Base-by-base conservation (phyloP, 2,888 invertebrate genomes). In the Agonopterix heracliana region DNA sequence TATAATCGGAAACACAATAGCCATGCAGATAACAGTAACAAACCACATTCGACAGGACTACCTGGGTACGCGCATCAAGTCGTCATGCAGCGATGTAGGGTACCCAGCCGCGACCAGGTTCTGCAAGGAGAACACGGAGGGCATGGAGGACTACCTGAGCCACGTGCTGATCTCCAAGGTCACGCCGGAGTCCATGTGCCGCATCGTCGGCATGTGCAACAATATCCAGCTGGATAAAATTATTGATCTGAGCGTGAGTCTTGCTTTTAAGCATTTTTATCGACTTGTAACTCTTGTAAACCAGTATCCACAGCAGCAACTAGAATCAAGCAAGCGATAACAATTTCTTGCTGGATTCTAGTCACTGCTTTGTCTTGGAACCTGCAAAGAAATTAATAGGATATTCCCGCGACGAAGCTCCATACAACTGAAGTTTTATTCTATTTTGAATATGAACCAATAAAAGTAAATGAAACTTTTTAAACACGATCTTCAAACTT, bases 131-230 rank as follows among this genome's bases (percentile, higher is more conserved):
- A 81, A 85, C 64, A 81, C 85, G 0, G 74, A 66, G 0, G 60
- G 70, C 2, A 71, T 96, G 45, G 94, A 93, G 17, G 93, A 95
- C 73, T 91, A 96, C 67, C 93, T 95, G 65, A 91, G 93, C 61
- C 95, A 95, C 1, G 94, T 97, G 64, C 82, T 97, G 45, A 91
- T 93, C 34, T 96, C 97, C 0, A 90, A 95, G 67, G 94, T 96
- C 92, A 92, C 95, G 66, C 93, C 97, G 0, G 93, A 95, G 68
- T 92, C 93, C 53, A 95, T 97, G 65, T 97, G 96, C 74, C 90
- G 92, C 0, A 92, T 96, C 34, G 92, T 96, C 55, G 95, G 95
- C 43, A 91, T 97, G 60, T 97, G 97, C 71, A 95, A 96, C 74
- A 96, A 92, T 64, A 90, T 85, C 11, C 89, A 89, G 50, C 89